Evolutionary conservation across 2,113 vertebrate species (phyloP).

Genomic region (Ellobius talpinus): DNA sequence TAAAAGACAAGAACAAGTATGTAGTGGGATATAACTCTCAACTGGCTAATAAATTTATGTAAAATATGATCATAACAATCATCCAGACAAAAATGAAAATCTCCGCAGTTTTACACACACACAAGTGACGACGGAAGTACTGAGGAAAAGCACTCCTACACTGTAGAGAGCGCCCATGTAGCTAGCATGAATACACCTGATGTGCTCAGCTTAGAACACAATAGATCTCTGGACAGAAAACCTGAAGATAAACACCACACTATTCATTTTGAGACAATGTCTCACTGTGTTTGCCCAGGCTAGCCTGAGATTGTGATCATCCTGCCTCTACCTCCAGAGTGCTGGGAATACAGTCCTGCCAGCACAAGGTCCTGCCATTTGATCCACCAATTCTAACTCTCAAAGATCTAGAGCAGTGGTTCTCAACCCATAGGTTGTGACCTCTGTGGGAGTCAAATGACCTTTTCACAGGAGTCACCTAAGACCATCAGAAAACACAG

Average conservation of each 20-base stretch:
- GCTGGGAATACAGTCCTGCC: neutral
- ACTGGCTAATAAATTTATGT: constrained; percentile 3
- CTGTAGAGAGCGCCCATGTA: neutral
- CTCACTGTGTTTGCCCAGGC: neutral
- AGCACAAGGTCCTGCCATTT: neutral
- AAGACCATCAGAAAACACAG: neutral
- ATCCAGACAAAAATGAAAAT: constrained; percentile 17
- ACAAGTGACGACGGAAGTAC: neutral
- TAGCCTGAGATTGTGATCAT: neutral
- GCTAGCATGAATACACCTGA: neutral
- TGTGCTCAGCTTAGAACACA: neutral
- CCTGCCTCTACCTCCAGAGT: neutral
- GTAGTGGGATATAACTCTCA: neutral
- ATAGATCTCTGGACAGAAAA: neutral
- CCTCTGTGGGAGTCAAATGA: neutral
- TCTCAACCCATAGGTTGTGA: neutral
- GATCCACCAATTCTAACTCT: neutral
- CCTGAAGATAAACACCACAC: neutral
- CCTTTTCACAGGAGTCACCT: neutral
- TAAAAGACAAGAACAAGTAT: constrained; percentile 20
- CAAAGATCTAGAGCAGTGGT: neutral
- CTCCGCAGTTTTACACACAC: neutral
- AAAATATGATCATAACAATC: constrained; percentile 32
- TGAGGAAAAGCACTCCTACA: neutral
- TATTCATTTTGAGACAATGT: neutral